These are phyloP conservation scores for Astropecten irregularis DNA, from an alignment of 53 echinoderm and acorn worm genomes.

Conservation along the genomic window DNA sequence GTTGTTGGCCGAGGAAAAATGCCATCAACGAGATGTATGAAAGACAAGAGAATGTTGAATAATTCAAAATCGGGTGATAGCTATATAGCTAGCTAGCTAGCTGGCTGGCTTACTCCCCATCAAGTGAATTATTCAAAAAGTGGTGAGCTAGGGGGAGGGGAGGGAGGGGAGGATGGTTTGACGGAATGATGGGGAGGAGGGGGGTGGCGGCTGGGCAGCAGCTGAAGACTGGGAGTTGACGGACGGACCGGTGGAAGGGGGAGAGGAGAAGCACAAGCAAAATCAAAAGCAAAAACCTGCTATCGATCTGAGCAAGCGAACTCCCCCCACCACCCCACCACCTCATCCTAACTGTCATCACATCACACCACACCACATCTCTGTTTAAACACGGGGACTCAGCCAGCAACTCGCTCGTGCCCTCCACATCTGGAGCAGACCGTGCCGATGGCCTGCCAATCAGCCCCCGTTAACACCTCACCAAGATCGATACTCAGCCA, in stretches of 20 bases:
- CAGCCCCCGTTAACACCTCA: constrained; percentile 43
- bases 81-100: no score
- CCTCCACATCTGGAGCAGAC: constrained; percentile 45
- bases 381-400: constrained; percentile 41
- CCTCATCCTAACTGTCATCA: no score
- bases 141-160: neutral
- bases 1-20: neutral
- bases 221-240: constrained; percentile 19
- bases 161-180: neutral
- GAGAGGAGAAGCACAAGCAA: no score
- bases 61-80: constrained; percentile 59
- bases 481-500: constrained; percentile 5
- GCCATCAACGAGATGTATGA: constrained; percentile 44
- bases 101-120: constrained; percentile 2
- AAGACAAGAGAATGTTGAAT: constrained; percentile 55
- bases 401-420: no score
- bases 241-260: constrained; percentile 29
- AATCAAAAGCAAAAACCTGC: no score
- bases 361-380: no score
- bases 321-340: no score
- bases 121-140: constrained; percentile 38
- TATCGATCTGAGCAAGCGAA: no score
- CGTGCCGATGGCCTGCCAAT: constrained; percentile 42
- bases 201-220: neutral
- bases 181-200: neutral